These are phyloP conservation scores for Conger conger DNA, from an alignment of 2,113 vertebrate species.

Conservation along the genomic window DNA sequence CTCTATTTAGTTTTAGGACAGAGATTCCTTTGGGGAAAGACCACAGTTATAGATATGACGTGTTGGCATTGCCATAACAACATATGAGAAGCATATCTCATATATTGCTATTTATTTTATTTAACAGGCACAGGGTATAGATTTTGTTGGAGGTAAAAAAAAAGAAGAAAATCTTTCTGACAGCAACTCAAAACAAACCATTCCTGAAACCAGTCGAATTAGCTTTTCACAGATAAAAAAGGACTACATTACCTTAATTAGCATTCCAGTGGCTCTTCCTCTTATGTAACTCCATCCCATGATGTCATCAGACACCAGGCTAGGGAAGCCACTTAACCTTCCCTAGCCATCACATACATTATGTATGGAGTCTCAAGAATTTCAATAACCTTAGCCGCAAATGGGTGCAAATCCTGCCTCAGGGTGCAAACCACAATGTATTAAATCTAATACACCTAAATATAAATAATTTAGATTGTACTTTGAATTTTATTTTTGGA, in stretches of 20 bases:
- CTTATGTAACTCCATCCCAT: neutral
- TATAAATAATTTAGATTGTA: neutral
- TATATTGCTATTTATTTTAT: neutral
- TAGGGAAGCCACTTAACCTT: neutral
- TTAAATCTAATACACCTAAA: neutral
- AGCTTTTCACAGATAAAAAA: neutral
- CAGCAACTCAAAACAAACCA: too few relatives aligned
- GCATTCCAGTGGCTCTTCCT: neutral
- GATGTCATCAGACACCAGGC: neutral
- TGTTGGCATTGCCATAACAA: neutral
- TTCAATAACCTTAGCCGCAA: neutral
- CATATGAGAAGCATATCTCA: neutral
- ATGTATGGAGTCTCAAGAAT: neutral
- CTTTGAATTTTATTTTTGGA: neutral
- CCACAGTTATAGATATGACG: neutral
- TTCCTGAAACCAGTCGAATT: neutral
- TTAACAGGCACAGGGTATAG: neutral
- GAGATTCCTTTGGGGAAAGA: neutral
- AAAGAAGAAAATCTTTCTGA: neutral
- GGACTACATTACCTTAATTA: neutral
- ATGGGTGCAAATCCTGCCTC: neutral
- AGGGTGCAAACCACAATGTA: neutral
- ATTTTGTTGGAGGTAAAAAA: neutral
- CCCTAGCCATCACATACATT: neutral
- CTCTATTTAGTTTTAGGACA: neutral